Evolutionary conservation across 1,140 invertebrate species (phyloP), one percentile per base, ranked within the genome.

Genomic region (Megalopta genalis): DNA sequence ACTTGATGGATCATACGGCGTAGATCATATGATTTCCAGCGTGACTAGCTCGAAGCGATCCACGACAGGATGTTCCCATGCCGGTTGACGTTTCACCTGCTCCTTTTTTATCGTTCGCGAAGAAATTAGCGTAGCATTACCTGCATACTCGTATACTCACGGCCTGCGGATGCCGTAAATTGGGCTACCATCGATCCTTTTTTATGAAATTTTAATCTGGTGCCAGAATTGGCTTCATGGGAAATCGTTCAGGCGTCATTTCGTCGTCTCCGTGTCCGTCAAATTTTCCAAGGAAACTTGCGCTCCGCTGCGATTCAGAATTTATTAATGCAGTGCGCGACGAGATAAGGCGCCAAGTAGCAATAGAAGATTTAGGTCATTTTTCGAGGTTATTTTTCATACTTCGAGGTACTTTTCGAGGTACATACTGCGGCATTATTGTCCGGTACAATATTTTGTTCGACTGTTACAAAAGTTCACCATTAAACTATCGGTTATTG

Each of bases 1-100:
- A 90, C 89, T 88, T 88, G 87, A 90, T 90, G 87, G 88, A 89
- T 90, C 80, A 86, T 86, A 74, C 82, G 87, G 86, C 86, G 83
- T 87, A 88, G 86, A 90, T 91, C 89, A 88, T 86, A 81, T 72
- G 77, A 66, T 83, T 87, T 82, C 80, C 77, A 69, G 59, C 83
- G 75, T 84, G 85, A 87, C 77, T 85, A 71, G 88, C 88, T 87
- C 73, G 62, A 49, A 85, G 79, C 81, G 78, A 90, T 84, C 77
- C 77, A 64, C 18, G 68, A 85, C 87, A 88, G 86, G 85, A 89
- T 88, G 86, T 91, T 90, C 90, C 87, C 89, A 90, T 89, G 85
- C 52, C 37, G 64, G 64, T 77, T 82, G 84, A 85, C 84, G 86
- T 85, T 76, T 64, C 65, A 52, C 68, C 75, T 83, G 84, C 88